A percentile compares a stretch with the other conserved stretches of the same genome.
These are phyloP conservation scores for Ameiurus melas DNA, from an alignment of 2,113 vertebrate genomes.

Conservation along the genomic window DNA sequence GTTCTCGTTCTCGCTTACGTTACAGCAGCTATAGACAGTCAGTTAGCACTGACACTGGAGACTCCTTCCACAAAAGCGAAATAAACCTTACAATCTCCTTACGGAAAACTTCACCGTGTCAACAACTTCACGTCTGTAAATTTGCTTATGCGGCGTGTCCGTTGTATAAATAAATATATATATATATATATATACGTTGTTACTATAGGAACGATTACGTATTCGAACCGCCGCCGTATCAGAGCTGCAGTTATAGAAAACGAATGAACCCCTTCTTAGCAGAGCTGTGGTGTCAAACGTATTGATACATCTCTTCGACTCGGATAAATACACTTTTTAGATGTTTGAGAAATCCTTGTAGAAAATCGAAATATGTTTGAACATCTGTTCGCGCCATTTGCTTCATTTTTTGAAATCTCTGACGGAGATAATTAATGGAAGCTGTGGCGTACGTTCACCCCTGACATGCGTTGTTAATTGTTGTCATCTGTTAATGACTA, in stretches of 20 bases:
- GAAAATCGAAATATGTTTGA: neutral
- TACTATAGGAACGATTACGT: neutral
- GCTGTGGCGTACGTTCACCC: neutral
- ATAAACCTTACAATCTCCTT: no score
- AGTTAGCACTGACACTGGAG: neutral
- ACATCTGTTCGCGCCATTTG: slow-evolving; percentile 6
- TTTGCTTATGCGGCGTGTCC: neutral
- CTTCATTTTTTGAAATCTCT: neutral
- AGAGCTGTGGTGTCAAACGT: neutral
- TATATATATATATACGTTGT: no score
- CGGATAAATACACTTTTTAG: neutral
- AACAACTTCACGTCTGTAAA: neutral
- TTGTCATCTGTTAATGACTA: slow-evolving; percentile 32
- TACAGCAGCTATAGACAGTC: neutral
- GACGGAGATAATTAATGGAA: slow-evolving; percentile 14
- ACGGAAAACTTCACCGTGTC: neutral
- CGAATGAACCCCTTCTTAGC: neutral
- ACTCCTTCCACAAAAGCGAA: neutral
- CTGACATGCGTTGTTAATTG: slow-evolving; percentile 9
- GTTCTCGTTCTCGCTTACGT: neutral
- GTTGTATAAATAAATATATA: no score
- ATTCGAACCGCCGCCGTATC: neutral
- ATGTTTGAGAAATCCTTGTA: slow-evolving; percentile 7
- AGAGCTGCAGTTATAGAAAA: neutral
- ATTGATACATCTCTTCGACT: neutral